These are phyloP conservation scores for Eolophus roseicapilla DNA, from an alignment of 2,113 vertebrate species.

Conservation along the genomic window DNA sequence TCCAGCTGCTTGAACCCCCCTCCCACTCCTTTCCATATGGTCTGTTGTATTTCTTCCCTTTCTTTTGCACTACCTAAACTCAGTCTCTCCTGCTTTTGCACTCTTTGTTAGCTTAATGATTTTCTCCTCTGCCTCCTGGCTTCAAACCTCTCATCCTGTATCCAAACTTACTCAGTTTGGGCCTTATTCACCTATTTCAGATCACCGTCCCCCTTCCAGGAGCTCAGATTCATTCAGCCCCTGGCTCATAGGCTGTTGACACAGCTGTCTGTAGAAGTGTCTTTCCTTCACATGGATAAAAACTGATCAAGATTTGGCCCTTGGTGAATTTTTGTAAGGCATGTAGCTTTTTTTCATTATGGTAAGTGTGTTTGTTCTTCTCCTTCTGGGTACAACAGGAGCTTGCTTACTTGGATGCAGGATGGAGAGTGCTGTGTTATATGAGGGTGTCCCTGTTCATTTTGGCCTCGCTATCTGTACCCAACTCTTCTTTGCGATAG, in stretches of 20 bases:
- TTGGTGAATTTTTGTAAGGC: slow-evolving; percentile 43
- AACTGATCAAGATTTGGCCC: slow-evolving; percentile 53
- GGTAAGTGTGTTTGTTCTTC: slow-evolving; percentile 35
- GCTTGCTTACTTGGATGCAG: neutral
- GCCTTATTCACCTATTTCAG: slow-evolving; percentile 11
- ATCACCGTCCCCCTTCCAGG: neutral
- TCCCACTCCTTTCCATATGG: fast-evolving
- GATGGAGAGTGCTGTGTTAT: neutral
- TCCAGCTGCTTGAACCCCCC: neutral
- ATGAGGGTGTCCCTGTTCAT: neutral
- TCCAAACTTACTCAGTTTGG: neutral
- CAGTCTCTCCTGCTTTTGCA: neutral
- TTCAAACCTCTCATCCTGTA: neutral
- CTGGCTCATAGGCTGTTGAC: slow-evolving; percentile 59
- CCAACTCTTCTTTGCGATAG: neutral
- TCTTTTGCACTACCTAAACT: neutral
- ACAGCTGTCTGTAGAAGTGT: slow-evolving; percentile 7
- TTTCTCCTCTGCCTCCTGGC: neutral
- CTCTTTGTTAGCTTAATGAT: neutral
- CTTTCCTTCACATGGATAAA: slow-evolving; percentile 53
- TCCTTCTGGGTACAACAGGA: neutral
- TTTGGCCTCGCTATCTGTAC: neutral
- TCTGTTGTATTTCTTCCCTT: neutral
- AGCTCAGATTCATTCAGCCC: slow-evolving; percentile 13
- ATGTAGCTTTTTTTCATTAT: slow-evolving; percentile 41